Percentiles rank a stretch among this genome's conserved stretches.
Evolutionary conservation across 2,888 invertebrate genomes (phyloP).

Genomic region (Emesis furor): DNA sequence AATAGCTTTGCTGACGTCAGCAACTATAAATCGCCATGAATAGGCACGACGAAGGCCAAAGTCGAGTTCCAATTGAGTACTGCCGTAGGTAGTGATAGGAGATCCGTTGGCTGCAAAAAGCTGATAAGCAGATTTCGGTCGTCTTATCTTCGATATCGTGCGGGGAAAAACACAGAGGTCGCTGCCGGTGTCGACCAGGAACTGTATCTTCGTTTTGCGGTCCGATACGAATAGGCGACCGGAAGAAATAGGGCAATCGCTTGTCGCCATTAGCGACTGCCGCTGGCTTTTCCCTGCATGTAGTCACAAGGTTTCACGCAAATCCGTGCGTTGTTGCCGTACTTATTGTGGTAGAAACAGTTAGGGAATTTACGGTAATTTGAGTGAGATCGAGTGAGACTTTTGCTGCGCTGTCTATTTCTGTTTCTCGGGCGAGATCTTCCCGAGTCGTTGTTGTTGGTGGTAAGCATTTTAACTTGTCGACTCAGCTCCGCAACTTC

Average conservation of each 20-base stretch:
- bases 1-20: constrained; percentile 61
- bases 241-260: constrained; percentile 44
- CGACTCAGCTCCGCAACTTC: neutral
- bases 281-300: constrained; percentile 39
- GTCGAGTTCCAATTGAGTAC: constrained; percentile 33
- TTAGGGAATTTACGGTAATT: constrained; percentile 49
- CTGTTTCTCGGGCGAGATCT: neutral
- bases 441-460: neutral
- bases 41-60: constrained; percentile 66
- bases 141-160: neutral
- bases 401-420: neutral
- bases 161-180: neutral
- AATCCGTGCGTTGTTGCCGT: constrained; percentile 27
- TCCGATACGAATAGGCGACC: constrained; percentile 45
- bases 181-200: neutral
- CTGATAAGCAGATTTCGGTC: constrained; percentile 15
- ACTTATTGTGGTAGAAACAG: constrained; percentile 44
- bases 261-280: constrained; percentile 61
- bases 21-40: constrained; percentile 64
- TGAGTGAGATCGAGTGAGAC: constrained; percentile 12
- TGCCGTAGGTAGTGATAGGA: constrained; percentile 59
- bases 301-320: constrained; percentile 17
- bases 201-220: neutral
- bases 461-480: neutral
- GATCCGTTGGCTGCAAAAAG: constrained; percentile 60